These are phyloP conservation scores for Caiman crocodilus DNA, from an alignment of 2,797 vertebrate species.

Conservation along the genomic window DNA sequence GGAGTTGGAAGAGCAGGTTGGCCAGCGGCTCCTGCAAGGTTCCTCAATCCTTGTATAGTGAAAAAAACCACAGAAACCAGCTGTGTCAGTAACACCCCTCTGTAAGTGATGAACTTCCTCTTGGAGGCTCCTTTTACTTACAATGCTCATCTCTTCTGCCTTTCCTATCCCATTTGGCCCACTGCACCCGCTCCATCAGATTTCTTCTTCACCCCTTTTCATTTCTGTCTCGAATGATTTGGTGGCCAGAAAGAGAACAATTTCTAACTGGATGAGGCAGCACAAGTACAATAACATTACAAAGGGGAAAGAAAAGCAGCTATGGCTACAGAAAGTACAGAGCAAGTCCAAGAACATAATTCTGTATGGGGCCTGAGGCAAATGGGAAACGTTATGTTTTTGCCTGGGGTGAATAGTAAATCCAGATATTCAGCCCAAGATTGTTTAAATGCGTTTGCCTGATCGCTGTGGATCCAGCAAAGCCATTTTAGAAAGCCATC, in stretches of 20 bases:
- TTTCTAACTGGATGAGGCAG: background rate
- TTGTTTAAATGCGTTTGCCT: background rate
- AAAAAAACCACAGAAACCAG: background rate
- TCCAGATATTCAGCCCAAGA: background rate
- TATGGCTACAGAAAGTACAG: background rate
- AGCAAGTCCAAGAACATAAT: background rate
- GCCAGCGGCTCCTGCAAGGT: background rate
- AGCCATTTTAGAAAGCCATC: background rate
- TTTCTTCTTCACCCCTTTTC: background rate
- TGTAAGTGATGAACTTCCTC: background rate
- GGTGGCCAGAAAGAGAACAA: background rate
- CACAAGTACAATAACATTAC: background rate
- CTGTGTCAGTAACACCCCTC: background rate
- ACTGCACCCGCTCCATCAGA: background rate
- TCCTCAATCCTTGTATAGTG: accelerated
- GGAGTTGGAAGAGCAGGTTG: background rate
- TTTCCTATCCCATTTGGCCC: background rate
- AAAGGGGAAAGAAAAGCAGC: background rate
- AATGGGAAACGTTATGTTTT: background rate
- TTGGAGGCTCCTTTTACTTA: accelerated
- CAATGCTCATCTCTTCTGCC: background rate
- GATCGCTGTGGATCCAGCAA: background rate
- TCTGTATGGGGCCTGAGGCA: background rate
- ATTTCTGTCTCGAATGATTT: background rate
- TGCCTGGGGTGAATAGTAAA: background rate